A percentile compares a stretch with the other conserved stretches of the same genome.
phyloP scores from a whole-genome alignment of 2,797 vertebrate species.

The Botia kubotai region DNA sequence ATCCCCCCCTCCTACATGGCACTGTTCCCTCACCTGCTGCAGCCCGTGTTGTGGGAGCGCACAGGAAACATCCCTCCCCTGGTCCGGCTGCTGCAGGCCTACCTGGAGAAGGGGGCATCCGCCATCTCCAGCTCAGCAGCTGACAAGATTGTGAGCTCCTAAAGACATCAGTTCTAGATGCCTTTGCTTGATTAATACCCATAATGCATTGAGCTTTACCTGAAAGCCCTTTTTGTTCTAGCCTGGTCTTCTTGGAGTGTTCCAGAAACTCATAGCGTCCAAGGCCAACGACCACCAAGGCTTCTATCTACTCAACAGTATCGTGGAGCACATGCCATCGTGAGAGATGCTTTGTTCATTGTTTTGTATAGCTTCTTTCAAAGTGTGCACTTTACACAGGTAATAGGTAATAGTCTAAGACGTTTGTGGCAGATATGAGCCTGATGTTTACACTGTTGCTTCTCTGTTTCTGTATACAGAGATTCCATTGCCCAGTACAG shows the following conservation, averaged over 20 bases:
- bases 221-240: slow-evolving; percentile 58
- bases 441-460: neutral
- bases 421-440: accelerated
- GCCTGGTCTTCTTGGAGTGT: slow-evolving; percentile 96
- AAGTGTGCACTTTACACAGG: no score
- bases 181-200: neutral
- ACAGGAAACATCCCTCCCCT: slow-evolving; percentile 96
- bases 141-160: slow-evolving; percentile 91
- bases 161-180: no score
- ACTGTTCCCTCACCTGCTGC: slow-evolving; percentile 94
- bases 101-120: slow-evolving; percentile 87
- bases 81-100: slow-evolving; percentile 95
- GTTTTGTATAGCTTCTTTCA: no score
- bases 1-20: slow-evolving; percentile 96
- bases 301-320: slow-evolving; percentile 97
- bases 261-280: slow-evolving; percentile 97
- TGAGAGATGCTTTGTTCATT: slow-evolving; percentile 73
- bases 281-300: slow-evolving; percentile 99
- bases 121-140: slow-evolving; percentile 87
- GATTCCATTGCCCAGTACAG: slow-evolving; percentile 93
- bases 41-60: slow-evolving; percentile 95
- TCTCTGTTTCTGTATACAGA: slow-evolving; percentile 68
- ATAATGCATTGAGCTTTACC: neutral
- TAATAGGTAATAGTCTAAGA: no score
- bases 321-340: slow-evolving; percentile 95